Evolutionary conservation across 2,888 invertebrate species (phyloP), one percentile per base, ranked within the genome.

Genomic region (Lucinisca nassula): DNA sequence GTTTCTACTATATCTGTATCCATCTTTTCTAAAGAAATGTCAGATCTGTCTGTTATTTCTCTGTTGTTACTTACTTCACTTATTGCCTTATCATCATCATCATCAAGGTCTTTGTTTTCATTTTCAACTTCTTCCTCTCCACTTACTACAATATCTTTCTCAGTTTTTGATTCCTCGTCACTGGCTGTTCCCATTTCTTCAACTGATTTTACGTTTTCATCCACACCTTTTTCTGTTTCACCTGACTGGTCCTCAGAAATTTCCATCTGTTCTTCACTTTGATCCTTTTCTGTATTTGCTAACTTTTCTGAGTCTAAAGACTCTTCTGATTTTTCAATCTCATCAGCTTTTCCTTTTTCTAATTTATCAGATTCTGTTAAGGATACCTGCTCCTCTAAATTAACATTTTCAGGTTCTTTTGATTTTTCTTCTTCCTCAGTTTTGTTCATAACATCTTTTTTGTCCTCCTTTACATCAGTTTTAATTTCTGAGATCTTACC

Each of bases 361-460:
- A n/a, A 30, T 67, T 27, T 17, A 10, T 17, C 12, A 24, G 55
- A 35, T 30, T 49, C 73, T 35, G 12, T 30, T 35, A 10, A 32
- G n/a, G 61, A 67, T 10, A 32, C 51, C 40, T 82, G 75, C 35
- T 51, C 80, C 14, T 58, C 58, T 27, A 4, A 6, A 17, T 45
- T 24, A 37, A 58, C 76, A 51, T n/a, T 76, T 32, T 40, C 17
- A 45, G n/a, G 14, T 37, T 82, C 78, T 49, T 77, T 72, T 45
- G 27, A 77, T 55, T 81, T 40, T 72, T 38, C 30, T 67, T 61
- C 74, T 67, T 70, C 82, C 32, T 83, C 70, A 24, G 51, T 58
- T 8, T 45, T 14, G 21, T 49, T 3, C 1, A 17, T 24, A n/a
- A n/a, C n/a, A n/a, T n/a, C 32, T 17, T 45, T 72, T 49, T 79